Evolutionary conservation across 2,888 invertebrate genomes (phyloP), one percentile per base, ranked within the genome.

Genomic region (Scaeva pyrastri): DNA sequence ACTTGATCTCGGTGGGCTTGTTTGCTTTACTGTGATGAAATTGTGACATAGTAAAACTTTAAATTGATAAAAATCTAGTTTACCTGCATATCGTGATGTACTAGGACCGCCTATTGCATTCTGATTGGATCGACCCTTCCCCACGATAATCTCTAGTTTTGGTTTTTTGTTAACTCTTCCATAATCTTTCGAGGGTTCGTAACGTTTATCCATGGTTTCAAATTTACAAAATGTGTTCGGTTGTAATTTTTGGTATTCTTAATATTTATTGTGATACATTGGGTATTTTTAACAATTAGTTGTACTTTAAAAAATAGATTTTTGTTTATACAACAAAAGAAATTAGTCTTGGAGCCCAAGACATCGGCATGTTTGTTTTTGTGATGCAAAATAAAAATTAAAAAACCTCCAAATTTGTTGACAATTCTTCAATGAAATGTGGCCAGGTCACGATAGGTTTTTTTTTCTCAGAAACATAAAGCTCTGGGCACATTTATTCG

Each of bases 141-240:
- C 89, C 14, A 91, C 87, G 58, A 88, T 89, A 11, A 91, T 89
- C 50, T 91, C 91, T 19, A 91, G 84, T 78, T 91, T 91, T 0
- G 90, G 89, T 60, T 91, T 91, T 62, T 91, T 91, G 43, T 88
- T 90, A 14, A 89, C 89, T 4, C 89, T 88, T 0, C 90, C 90
- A 45, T 90, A 90, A 14, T 90, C 91, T 43, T 90, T 91, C 58
- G 90, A 86, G 0, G 90, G 88, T n/a, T 88, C 89, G 80, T 89
- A 90, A 8, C 91, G 89, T 58, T 91, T 91, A 3, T 90, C 88
- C 91, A 91, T 91, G 8, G 5, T 73, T 26, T 4, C 7, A 1
- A 55, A 31, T 26, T 55, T 26, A 7, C 4, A 50, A 50, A 11
- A 19, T 10, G 8, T 45, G 0, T 16, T 16, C 3, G 43, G 43